These are phyloP conservation scores for Peromyscus maniculatus DNA, from an alignment of 2,113 vertebrate species.

Conservation along the genomic window DNA sequence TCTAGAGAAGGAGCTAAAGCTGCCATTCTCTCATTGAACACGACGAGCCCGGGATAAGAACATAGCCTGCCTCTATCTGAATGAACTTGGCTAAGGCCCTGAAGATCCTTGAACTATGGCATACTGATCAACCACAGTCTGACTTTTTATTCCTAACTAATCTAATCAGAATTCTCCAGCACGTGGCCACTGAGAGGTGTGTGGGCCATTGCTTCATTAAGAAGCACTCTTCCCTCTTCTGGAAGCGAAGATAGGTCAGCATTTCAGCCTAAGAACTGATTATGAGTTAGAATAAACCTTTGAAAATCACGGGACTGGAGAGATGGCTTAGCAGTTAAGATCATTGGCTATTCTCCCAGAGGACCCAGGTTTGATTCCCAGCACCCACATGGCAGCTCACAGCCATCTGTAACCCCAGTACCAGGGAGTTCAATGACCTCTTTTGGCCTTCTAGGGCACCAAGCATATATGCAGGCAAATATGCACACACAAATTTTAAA, in stretches of 20 bases:
- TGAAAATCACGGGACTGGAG: constrained; percentile 27
- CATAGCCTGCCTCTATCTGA: not conserved
- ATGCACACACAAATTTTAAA: not conserved
- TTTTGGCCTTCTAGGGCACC: not conserved
- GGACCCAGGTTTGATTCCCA: not conserved
- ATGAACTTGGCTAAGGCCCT: not conserved
- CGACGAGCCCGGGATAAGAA: not conserved
- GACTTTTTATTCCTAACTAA: not conserved
- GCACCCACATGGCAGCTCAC: not conserved
- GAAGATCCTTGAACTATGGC: not conserved
- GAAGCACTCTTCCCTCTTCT: not conserved
- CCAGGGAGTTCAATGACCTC: not conserved
- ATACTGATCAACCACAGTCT: not conserved
- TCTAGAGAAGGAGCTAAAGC: not conserved
- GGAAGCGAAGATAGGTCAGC: not conserved
- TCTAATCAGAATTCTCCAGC: not conserved
- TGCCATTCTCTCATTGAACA: not conserved
- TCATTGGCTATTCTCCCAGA: not conserved
- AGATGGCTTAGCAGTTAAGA: not conserved
- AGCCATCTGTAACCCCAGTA: not conserved
- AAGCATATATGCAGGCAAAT: not conserved
- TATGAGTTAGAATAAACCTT: constrained; percentile 58
- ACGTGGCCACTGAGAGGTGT: constrained; percentile 61
- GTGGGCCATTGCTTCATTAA: not conserved
- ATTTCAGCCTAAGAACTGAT: constrained; percentile 4